Evolutionary conservation across 2,888 invertebrate species (phyloP).

Genomic region (Apeira syringaria): DNA sequence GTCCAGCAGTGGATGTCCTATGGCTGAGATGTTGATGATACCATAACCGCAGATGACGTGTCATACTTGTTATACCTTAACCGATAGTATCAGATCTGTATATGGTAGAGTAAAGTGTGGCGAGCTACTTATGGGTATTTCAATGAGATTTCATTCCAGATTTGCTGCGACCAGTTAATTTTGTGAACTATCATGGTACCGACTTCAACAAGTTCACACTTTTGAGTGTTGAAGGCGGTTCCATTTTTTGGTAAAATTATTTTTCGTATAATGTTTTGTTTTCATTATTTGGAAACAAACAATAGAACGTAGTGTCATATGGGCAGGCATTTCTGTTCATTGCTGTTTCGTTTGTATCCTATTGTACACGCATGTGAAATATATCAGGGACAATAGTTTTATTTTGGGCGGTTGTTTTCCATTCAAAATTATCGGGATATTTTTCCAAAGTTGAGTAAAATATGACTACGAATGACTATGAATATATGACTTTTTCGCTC

Average conservation of each 20-base stretch:
- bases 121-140: constrained; percentile 13
- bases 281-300: constrained; percentile 38
- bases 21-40: no score
- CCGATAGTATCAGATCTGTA: constrained; percentile 12
- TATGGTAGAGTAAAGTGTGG: constrained; percentile 29
- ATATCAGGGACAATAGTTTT: constrained; percentile 10
- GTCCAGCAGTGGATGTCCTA: no score
- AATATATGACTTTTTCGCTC: no score
- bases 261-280: constrained; percentile 42
- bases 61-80: no score
- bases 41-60: no score
- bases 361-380: constrained; percentile 18
- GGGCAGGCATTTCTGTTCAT: constrained; percentile 28
- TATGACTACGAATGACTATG: not conserved
- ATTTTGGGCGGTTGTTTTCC: not conserved
- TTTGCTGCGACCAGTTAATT: constrained; percentile 29
- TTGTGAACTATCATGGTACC: no score
- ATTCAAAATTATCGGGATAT: constrained; percentile 2
- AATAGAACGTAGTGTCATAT: constrained; percentile 31
- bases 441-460: not conserved
- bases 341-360: constrained; percentile 24
- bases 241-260: no score
- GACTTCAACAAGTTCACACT: no score
- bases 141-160: constrained; percentile 16
- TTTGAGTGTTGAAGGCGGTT: no score